A percentile compares a stretch with the other conserved stretches of the same genome.
Conservation (phyloP, 2,113 vertebrate species). For the Coptodon rendalli region DNA sequence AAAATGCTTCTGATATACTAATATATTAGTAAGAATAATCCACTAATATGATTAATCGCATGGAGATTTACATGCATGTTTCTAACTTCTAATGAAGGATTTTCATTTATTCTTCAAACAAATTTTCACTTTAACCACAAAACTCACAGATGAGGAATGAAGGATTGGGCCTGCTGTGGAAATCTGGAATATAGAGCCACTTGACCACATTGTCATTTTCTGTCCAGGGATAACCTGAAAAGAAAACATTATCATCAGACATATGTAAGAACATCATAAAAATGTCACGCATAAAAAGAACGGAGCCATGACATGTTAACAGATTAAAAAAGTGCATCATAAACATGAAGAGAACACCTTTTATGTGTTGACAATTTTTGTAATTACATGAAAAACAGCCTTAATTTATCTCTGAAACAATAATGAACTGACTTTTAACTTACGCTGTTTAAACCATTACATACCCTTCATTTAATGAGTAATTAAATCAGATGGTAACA, state of each 20-base stretch:
- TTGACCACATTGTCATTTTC: conserved; percentile 86
- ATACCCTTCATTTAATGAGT: background rate
- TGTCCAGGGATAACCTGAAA: conserved; percentile 94
- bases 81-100: background rate
- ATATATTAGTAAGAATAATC: background rate
- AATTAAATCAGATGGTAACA: background rate
- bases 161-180: conserved; percentile 82
- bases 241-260: background rate
- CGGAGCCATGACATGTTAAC: background rate
- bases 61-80: background rate
- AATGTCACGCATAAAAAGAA: background rate
- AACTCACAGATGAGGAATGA: conserved; percentile 89
- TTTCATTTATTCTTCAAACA: background rate
- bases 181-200: conserved; percentile 96
- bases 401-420: background rate
- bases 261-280: background rate
- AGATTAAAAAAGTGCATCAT: background rate
- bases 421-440: background rate
- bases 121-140: background rate
- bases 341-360: background rate
- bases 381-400: background rate
- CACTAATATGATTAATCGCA: background rate
- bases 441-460: background rate
- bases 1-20: background rate
- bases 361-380: background rate